A percentile compares a stretch with the other conserved stretches of the same genome.
These are phyloP conservation scores for Unio delphinus DNA, from an alignment of 2,888 invertebrate species.

Conservation along the genomic window DNA sequence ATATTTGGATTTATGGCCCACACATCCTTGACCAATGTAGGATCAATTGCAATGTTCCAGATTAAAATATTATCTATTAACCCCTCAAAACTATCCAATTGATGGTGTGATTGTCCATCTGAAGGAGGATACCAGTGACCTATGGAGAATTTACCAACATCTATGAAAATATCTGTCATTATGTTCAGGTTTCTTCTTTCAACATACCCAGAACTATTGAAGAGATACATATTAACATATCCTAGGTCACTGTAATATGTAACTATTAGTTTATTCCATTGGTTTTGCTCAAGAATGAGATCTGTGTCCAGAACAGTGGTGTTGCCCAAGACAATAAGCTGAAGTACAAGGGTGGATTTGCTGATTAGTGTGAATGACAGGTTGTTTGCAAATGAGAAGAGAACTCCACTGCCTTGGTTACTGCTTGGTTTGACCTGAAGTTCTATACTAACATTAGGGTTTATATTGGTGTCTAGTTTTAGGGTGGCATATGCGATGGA, in stretches of 20 bases:
- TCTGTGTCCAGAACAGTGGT: slow-evolving; percentile 21
- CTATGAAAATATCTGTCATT: slow-evolving; percentile 27
- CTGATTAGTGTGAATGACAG: slow-evolving; percentile 26
- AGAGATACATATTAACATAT: slow-evolving; percentile 30
- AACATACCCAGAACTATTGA: slow-evolving; percentile 36
- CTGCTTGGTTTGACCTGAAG: slow-evolving; percentile 36
- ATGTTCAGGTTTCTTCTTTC: slow-evolving; percentile 22
- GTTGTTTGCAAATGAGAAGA: slow-evolving; percentile 44
- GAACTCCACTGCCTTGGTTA: slow-evolving; percentile 22
- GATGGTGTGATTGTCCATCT: slow-evolving; percentile 25
- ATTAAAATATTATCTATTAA: slow-evolving; percentile 50
- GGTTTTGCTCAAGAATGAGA: slow-evolving; percentile 28
- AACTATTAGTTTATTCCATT: slow-evolving; percentile 53
- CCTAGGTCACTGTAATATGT: slow-evolving; percentile 42
- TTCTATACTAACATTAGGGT: slow-evolving; percentile 38
- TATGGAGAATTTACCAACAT: slow-evolving; percentile 36
- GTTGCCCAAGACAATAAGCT: slow-evolving; percentile 14
- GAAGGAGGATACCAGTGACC: slow-evolving; percentile 52
- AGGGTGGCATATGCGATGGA: slow-evolving; percentile 33
- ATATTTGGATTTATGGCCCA: slow-evolving; percentile 42
- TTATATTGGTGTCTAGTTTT: slow-evolving; percentile 18
- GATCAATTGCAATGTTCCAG: slow-evolving; percentile 41
- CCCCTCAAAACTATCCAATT: slow-evolving; percentile 30
- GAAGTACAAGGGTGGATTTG: slow-evolving; percentile 25
- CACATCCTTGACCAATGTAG: slow-evolving; percentile 41